Base-by-base conservation (phyloP, 2,888 invertebrate species). In the Brachycybe producta region DNA sequence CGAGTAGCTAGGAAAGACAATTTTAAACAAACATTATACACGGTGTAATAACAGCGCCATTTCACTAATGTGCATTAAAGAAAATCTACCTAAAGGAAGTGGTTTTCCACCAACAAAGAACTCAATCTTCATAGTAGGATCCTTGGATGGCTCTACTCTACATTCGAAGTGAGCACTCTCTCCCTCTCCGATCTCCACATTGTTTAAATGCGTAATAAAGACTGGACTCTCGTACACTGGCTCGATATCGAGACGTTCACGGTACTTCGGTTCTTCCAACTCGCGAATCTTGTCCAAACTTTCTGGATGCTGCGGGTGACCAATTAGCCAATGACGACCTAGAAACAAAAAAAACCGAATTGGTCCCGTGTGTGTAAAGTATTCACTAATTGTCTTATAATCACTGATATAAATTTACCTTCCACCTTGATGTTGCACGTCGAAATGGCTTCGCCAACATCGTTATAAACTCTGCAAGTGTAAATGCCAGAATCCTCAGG, bases 91-190 rank as follows among this genome's bases (percentile, higher is more conserved):
- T 57, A 65, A 62, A 57, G 84, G 85, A 52, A 98, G 69, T 11
- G 87, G 83, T 64, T 86, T 81, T 35, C 87, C 92, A 66, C 98
- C 92, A 54, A 85, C 79, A 72, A 85, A 91, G 94, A 97, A 98
- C 68, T 90, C 71, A 58, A 90, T 82, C 62, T 79, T 78, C 69
- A 91, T 78, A 1, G 86, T 88, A 4, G 90, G 88, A 68, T 91
- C 91, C 64, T 84, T 82, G 3, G 86, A 82, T 23, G 91, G 91
- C 65, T 91, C 88, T 2, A 91, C 88, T 61, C 83, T 83, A 64
- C 88, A 90, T 68, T 90, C 86, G 59, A 91, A 91, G 70, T 86
- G 87, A 56, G 80, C 84, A 59, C 79, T 84, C 45, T 88, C 87
- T 42, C 83, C 83, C 73, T 91, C 91, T 58, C 78, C 78, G 62